phyloP scores from a whole-genome alignment of 2,113 vertebrate species.

The Copsychus sechellarum region DNA sequence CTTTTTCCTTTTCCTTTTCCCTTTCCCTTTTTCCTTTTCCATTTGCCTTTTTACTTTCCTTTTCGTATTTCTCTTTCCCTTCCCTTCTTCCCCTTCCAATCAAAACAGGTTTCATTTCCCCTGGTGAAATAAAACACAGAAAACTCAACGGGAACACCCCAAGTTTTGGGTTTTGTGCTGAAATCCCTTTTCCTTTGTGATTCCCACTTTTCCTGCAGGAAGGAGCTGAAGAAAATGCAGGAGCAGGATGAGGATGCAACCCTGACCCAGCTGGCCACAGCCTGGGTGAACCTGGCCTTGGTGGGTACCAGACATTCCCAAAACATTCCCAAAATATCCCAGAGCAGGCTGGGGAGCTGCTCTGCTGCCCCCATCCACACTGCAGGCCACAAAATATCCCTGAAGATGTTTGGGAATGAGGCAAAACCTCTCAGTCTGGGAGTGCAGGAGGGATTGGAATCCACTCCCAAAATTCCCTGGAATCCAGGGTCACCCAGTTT shows the following conservation, averaged over 20 bases:
- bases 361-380: background rate
- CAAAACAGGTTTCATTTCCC: no score
- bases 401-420: background rate
- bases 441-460: background rate
- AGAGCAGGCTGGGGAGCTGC: no score
- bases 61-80: rapidly evolving
- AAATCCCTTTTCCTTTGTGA: background rate
- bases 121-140: background rate
- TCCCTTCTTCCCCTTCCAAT: rapidly evolving
- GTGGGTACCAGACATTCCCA: constrained; percentile 68
- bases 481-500: background rate
- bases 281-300: constrained; percentile 90
- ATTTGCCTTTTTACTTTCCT: no score
- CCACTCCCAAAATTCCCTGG: background rate
- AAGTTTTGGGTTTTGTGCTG: rapidly evolving
- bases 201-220: constrained; percentile 69
- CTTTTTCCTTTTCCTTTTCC: rapidly evolving
- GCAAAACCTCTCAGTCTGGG: rapidly evolving
- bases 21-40: rapidly evolving
- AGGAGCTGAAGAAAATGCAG: constrained; percentile 97
- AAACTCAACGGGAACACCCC: background rate
- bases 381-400: background rate
- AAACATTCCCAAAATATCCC: background rate
- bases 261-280: constrained; percentile 92
- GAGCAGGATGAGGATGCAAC: constrained; percentile 95